Base-by-base conservation (phyloP, 2,113 vertebrate genomes). In the Perca flavescens region DNA sequence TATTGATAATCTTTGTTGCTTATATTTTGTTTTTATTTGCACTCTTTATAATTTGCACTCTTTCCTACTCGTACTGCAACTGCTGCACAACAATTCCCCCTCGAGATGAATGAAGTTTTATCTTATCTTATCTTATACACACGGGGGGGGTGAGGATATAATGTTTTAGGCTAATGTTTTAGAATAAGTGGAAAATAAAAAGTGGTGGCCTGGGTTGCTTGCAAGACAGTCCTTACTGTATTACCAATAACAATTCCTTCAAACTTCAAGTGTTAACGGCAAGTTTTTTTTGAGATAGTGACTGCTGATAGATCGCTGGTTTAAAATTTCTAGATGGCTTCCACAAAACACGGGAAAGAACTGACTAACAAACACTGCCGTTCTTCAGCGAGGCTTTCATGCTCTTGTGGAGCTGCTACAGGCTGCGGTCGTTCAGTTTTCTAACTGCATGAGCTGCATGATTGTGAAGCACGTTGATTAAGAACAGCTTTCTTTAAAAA, bases 401-500 rank as follows among this genome's bases (percentile, higher is more conserved):
- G 34, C 34, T 13, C 49, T 56, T 0, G 22, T 58, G 56, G 22
- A 58, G 13, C 13, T 28, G 53, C 53, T n/a, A 22, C 75, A 14
- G 67, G n/a, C 57, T 54, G 70, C 46, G 67, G 10, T 34, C 21
- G 25, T 43, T 57, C 53, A 54, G 64, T 52, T 66, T 17, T 56
- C 49, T 53, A 17, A 63, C 54, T 64, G 64, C 28, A 28, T 70
- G 68, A 43, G 54, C 67, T 66, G 71, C 62, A 9, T 77, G 86
- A 76, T 54, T 60, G 81, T 76, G 85, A 83, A 62, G 40, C 65
- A 50, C 52, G 80, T 60, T 73, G 49, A 40, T 63, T 77, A 61
- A 60, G 15, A 81, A 66, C 60, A 77, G 79, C 72, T 81, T 70
- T 70, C 54, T 21, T 64, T 40, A 12, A 16, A 43, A 19, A 25